Evolutionary conservation across 2,113 vertebrate species (phyloP).

Genomic region (Pavo muticus): DNA sequence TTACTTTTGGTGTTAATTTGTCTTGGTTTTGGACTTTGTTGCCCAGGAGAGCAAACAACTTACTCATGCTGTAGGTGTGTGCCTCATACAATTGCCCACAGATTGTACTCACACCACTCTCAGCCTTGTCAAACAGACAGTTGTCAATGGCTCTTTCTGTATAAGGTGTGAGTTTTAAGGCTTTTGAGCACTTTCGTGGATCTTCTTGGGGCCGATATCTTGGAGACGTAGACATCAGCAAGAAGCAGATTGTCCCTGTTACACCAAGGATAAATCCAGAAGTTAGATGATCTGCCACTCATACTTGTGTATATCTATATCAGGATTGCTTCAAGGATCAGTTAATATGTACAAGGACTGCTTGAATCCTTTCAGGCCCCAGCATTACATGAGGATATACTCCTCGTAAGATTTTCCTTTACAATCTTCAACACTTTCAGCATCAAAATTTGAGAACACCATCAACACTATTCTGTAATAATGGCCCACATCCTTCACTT

Average conservation of each 20-base stretch:
- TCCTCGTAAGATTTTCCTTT: neutral
- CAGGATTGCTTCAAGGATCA: neutral
- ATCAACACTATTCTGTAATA: neutral
- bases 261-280: neutral
- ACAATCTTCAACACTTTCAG: neutral
- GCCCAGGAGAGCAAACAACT: neutral
- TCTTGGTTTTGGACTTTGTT: neutral
- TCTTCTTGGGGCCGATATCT: neutral
- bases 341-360: neutral
- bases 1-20: neutral
- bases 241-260: neutral
- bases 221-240: neutral
- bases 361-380: neutral
- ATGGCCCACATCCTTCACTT: neutral
- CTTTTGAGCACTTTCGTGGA: neutral
- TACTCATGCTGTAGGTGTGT: neutral
- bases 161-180: neutral
- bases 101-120: neutral
- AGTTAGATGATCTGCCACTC: neutral
- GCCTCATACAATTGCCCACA: neutral
- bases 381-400: neutral
- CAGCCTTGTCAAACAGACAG: neutral
- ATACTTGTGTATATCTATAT: neutral
- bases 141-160: neutral
- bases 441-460: neutral